Base-by-base conservation (phyloP, 1,140 invertebrate genomes). In the Pseudomyrmex cubaensis region DNA sequence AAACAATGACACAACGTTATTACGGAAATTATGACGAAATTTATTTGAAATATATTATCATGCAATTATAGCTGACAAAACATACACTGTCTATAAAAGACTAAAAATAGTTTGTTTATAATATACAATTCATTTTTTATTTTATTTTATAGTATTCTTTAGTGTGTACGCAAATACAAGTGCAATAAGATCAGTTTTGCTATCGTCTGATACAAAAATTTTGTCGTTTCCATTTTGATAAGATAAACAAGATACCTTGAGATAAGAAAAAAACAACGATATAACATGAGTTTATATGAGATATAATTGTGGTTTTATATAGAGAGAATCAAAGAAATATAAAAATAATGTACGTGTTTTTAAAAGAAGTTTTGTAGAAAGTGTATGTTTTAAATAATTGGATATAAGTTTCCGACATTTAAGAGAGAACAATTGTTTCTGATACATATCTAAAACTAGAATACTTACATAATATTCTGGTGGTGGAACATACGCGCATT, bases 401-500 rank as follows among this genome's bases (percentile, higher is more conserved):
- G 9, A 76, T 4, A 46, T 22, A 46, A 46, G 35, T 10, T 54
- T 67, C 59, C 20, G 7, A 5, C 2, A 52, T 1, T 35, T 35
- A 7, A 35, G 35, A 35, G 35, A 35, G 35, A 35, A 66, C 9
- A 76, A 66, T 66, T 17, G 48, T 44, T 57, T 25, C 2, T 70
- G 2, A 66, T 20, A 46, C 76, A 7, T 72, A 64, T 54, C 3
- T 75, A 63, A 77, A 86, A 83, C 67, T 20, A 66, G 82, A 20
- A 86, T 86, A 96, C 97, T 96, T 95, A 98, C 97, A 94, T 97
- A 97, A 90, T 97, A 97, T 56, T 97, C 95, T 66, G 98, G 97
- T 84, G 97, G 97, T 88, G 98, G 98, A 85, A 98, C 96, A 90
- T 98, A 98, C 72, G 97, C 97, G 90, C 97, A 97, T 90, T 98